Evolutionary conservation across 2,113 vertebrate species (phyloP).

Genomic region (Anguilla japonica): DNA sequence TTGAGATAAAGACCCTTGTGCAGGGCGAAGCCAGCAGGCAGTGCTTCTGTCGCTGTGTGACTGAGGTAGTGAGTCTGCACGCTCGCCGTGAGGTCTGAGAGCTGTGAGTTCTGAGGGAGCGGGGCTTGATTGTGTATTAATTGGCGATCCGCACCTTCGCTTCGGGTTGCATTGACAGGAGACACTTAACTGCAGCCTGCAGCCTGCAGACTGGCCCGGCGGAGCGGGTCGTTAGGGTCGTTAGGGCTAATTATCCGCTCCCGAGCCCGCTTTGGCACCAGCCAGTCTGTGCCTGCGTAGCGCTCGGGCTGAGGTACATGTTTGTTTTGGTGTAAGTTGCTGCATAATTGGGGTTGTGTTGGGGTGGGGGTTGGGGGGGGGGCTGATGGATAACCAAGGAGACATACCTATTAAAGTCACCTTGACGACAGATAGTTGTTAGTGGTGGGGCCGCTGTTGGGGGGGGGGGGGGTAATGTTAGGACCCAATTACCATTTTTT

Average conservation of each 20-base stretch:
- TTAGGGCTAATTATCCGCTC: slow-evolving; percentile 58
- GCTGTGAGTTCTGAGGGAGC: not conserved
- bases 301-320: slow-evolving; percentile 49
- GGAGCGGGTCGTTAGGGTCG: slow-evolving; percentile 61
- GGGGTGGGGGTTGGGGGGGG: slow-evolving; percentile 24
- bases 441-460: slow-evolving; percentile 23
- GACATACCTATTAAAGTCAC: slow-evolving; percentile 46
- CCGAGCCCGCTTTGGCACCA: slow-evolving; percentile 68
- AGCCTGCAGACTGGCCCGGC: slow-evolving; percentile 43
- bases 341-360: slow-evolving; percentile 40
- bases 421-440: slow-evolving; percentile 48
- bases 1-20: not conserved
- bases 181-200: slow-evolving; percentile 43
- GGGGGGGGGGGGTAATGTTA: slow-evolving; percentile 21
- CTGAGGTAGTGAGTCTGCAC: not conserved
- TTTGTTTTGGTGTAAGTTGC: slow-evolving; percentile 55
- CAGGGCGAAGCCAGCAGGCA: not conserved
- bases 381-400: slow-evolving; percentile 33
- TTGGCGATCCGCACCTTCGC: slow-evolving; percentile 7
- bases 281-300: slow-evolving; percentile 62
- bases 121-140: slow-evolving; percentile 17
- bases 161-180: slow-evolving; percentile 18
- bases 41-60: not conserved
- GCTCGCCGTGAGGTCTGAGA: not conserved
- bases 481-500: slow-evolving; percentile 32